These are phyloP conservation scores for Orycteropus afer DNA, from an alignment of 2,113 vertebrate species.

Conservation along the genomic window DNA sequence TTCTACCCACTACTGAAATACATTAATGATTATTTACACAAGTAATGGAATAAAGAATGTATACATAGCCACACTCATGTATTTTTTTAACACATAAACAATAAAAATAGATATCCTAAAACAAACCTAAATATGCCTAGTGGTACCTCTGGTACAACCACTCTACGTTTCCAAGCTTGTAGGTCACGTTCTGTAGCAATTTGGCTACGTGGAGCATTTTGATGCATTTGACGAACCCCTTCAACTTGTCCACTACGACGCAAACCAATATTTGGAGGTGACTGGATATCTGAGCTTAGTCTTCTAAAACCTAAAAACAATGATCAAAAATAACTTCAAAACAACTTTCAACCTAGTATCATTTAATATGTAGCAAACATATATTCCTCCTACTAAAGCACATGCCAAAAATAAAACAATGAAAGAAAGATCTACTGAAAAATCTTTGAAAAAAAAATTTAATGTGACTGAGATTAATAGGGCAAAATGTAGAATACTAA, in stretches of 20 bases:
- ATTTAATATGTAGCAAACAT: neutral
- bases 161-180: constrained; percentile 95
- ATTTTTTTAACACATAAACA: neutral
- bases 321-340: constrained; percentile 9
- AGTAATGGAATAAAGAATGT: neutral
- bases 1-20: constrained; percentile 35
- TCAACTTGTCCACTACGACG: constrained; percentile 97
- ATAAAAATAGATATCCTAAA: constrained; percentile 57
- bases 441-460: neutral
- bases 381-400: neutral
- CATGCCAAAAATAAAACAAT: neutral
- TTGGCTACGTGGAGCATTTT: constrained; percentile 96
- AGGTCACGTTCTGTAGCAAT: constrained; percentile 96
- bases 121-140: constrained; percentile 90
- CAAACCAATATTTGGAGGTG: constrained; percentile 95
- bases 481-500: neutral
- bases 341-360: neutral
- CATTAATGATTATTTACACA: constrained; percentile 13
- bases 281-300: constrained; percentile 92
- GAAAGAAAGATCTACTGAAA: neutral
- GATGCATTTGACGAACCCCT: constrained; percentile 97
- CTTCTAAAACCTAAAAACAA: constrained; percentile 89
- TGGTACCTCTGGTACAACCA: constrained; percentile 95
- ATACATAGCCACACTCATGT: neutral
- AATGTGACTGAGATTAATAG: neutral